A percentile compares a stretch with the other conserved stretches of the same genome.
These are phyloP conservation scores for Leptopilina boulardi DNA, from an alignment of 1,140 invertebrate species.

Conservation along the genomic window DNA sequence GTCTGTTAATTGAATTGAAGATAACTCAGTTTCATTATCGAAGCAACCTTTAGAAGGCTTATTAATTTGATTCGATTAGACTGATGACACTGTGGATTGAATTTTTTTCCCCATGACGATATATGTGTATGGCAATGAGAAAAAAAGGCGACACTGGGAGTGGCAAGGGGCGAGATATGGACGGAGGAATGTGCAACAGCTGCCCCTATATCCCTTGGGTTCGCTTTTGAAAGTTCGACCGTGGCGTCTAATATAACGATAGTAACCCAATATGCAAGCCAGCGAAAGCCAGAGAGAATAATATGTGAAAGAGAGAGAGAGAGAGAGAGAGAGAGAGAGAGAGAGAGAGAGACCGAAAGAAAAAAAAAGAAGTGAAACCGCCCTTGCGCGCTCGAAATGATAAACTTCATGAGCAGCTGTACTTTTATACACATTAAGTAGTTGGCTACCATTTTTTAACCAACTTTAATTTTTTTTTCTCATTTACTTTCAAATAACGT, in stretches of 20 bases:
- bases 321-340: too few species aligned
- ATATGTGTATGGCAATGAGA: neutral
- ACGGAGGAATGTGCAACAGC: slow-evolving; percentile 61
- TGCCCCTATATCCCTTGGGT: slow-evolving; percentile 56
- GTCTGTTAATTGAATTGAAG: neutral
- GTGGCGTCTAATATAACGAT: slow-evolving; percentile 38
- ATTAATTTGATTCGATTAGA: slow-evolving; percentile 16
- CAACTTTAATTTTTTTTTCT: neutral
- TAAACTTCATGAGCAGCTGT: slow-evolving; percentile 43
- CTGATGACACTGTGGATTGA: slow-evolving; percentile 18
- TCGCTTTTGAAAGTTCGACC: slow-evolving; percentile 59
- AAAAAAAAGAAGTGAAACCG: slow-evolving; percentile 48
- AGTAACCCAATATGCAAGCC: slow-evolving; percentile 52
- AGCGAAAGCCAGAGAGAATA: slow-evolving; percentile 40
- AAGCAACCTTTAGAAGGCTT: neutral
- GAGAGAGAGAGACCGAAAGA: too few species aligned
- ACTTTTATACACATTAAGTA: neutral
- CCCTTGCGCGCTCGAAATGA: slow-evolving; percentile 55
- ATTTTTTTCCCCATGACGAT: neutral
- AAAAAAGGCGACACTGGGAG: slow-evolving; percentile 39
- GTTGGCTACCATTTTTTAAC: neutral
- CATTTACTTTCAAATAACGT: too few species aligned
- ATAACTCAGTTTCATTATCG: neutral
- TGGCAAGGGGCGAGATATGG: slow-evolving; percentile 50
- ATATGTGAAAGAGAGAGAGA: too few species aligned